Evolutionary conservation across 2,888 invertebrate species (phyloP).

Genomic region (Eucriotettix oculatus): DNA sequence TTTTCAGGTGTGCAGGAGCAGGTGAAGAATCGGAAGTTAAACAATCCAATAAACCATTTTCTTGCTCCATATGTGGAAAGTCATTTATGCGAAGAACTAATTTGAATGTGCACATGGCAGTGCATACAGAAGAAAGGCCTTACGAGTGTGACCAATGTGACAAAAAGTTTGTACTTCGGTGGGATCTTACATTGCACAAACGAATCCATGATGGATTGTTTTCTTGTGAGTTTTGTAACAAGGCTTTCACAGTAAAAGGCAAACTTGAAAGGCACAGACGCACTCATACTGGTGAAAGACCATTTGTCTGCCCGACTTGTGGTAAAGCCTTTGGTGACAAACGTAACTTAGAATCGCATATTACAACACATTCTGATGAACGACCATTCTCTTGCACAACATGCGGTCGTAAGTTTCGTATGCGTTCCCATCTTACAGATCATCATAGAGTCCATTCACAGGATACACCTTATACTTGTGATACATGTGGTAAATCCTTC

Average conservation of each 20-base stretch:
- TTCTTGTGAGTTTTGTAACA: conserved; percentile 23
- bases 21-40: too few species aligned
- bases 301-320: conserved; percentile 24
- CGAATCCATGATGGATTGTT: conserved; percentile 23
- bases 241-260: conserved; percentile 23
- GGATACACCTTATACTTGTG: conserved; percentile 19
- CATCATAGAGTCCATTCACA: conserved; percentile 21
- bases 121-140: conserved; percentile 21
- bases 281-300: conserved; percentile 24
- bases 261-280: conserved; percentile 25
- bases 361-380: conserved; percentile 21
- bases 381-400: conserved; percentile 18
- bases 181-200: conserved; percentile 24
- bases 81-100: conserved; percentile 21
- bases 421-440: conserved; percentile 21
- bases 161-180: conserved; percentile 23
- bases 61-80: conserved; percentile 23
- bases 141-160: conserved; percentile 23
- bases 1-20: too few species aligned
- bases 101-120: conserved; percentile 23
- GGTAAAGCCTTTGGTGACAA: conserved; percentile 24
- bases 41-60: conserved; percentile 15
- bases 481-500: conserved; percentile 21
- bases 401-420: conserved; percentile 22
- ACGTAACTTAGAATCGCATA: conserved; percentile 24